Evolutionary conservation across 1,140 invertebrate species (phyloP).

Genomic region (Drosophila guanche): DNA sequence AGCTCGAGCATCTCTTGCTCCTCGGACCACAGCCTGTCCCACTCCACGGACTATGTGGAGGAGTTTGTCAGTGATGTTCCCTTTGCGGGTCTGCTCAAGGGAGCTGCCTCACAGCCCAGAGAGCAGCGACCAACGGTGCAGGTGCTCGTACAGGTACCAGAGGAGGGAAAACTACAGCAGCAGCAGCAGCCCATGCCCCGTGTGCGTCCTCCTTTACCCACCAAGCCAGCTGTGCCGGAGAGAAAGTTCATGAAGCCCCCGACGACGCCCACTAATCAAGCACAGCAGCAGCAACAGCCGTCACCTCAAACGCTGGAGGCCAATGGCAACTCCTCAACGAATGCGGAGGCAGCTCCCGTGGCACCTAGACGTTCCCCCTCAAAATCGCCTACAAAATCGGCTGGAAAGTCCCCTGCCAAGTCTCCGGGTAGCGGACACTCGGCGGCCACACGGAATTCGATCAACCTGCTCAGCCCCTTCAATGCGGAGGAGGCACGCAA

Average conservation of each 20-base stretch:
- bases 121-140: conserved; percentile 46
- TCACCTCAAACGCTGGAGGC: conserved; percentile 47
- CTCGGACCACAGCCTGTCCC: conserved; percentile 89
- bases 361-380: conserved; percentile 41
- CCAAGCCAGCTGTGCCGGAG: conserved; percentile 66
- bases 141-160: conserved; percentile 15
- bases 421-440: conserved; percentile 51
- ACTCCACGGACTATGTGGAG: conserved; percentile 92
- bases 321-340: conserved; percentile 47
- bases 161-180: conserved; percentile 50
- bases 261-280: conserved; percentile 59
- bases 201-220: conserved; percentile 61
- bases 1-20: conserved; percentile 86
- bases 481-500: conserved; percentile 97
- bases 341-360: background rate
- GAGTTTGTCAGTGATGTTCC: conserved; percentile 93
- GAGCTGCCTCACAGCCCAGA: conserved; percentile 85
- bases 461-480: conserved; percentile 90
- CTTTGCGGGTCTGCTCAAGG: conserved; percentile 93
- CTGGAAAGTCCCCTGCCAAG: conserved; percentile 55
- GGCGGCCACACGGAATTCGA: conserved; percentile 83
- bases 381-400: conserved; percentile 50
- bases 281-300: conserved; percentile 11
- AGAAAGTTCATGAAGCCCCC: conserved; percentile 64
- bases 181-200: conserved; percentile 42